Evolutionary conservation across 2,888 invertebrate genomes (phyloP).

Genomic region (Leptarthrus brevirostris): DNA sequence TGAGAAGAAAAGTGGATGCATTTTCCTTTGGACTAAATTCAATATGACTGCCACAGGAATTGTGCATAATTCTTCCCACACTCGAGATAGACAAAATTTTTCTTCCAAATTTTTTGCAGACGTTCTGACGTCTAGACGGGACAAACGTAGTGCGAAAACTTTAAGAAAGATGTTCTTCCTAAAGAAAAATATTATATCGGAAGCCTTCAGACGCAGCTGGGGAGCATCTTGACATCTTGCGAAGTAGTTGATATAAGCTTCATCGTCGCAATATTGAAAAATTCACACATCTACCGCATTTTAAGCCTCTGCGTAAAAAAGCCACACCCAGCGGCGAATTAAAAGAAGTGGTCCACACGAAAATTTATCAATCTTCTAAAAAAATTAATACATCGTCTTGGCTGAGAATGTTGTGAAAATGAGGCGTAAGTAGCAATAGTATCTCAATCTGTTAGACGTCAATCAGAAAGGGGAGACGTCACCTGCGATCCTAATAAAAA

Average conservation of each 20-base stretch:
- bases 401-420: constrained; percentile 1
- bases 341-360: constrained; percentile 18
- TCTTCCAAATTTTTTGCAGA: constrained; percentile 22
- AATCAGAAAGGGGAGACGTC: constrained; percentile 6
- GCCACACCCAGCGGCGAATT: constrained; percentile 6
- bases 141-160: constrained; percentile 19
- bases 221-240: constrained; percentile 19
- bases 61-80: constrained; percentile 2
- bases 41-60: not conserved
- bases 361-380: constrained; percentile 26
- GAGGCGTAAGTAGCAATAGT: constrained; percentile 14
- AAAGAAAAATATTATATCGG: constrained; percentile 1
- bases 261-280: not conserved
- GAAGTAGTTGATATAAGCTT: constrained; percentile 26
- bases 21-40: not conserved
- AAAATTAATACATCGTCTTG: constrained; percentile 29
- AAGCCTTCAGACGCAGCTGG: constrained; percentile 10
- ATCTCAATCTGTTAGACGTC: constrained; percentile 18
- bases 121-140: constrained; percentile 34
- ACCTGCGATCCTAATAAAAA: constrained; percentile 39
- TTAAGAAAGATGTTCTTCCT: constrained; percentile 29
- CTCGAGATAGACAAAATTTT: constrained; percentile 3
- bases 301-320: not conserved
- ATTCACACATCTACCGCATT: not conserved
- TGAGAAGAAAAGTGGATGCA: not conserved